A percentile compares a stretch with the other conserved stretches of the same genome.
Evolutionary conservation across 2,113 vertebrate species (phyloP).

Genomic region (Cyprinus carpio): DNA sequence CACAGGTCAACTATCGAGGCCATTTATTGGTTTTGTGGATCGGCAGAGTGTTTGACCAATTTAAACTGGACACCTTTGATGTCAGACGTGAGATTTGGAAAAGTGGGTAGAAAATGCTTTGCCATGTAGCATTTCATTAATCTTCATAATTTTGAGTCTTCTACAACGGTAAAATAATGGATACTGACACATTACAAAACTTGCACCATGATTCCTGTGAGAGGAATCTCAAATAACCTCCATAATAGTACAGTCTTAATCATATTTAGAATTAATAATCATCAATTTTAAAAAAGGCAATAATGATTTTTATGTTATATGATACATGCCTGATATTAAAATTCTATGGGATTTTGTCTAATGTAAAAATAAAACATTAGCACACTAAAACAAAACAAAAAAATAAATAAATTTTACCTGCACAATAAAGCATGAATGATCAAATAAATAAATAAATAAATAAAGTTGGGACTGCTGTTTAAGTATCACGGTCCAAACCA

Average conservation of each 20-base stretch:
- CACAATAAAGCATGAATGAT: not conserved
- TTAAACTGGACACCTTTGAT: conserved; percentile 36
- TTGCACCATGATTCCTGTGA: not conserved
- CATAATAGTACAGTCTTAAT: too few species aligned
- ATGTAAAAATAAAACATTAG: not conserved
- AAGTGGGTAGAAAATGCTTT: not conserved
- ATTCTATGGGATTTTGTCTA: not conserved
- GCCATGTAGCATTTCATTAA: not conserved
- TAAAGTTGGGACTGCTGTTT: not conserved
- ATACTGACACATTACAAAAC: not conserved
- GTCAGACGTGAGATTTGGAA: not conserved
- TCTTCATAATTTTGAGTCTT: not conserved
- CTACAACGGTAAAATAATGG: not conserved
- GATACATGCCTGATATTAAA: not conserved
- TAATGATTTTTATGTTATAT: not conserved
- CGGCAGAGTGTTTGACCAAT: conserved; percentile 37
- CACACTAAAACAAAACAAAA: too few species aligned
- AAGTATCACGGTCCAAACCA: not conserved
- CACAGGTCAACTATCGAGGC: conserved; percentile 39
- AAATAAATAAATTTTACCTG: not conserved
- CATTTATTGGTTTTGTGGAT: conserved; percentile 47
- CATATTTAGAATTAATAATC: too few species aligned
- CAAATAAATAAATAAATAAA: not conserved
- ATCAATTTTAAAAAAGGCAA: too few species aligned
- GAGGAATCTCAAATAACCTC: too few species aligned